phyloP scores from a whole-genome alignment of 2,113 vertebrate species.

The Aegotheles bennettii region DNA sequence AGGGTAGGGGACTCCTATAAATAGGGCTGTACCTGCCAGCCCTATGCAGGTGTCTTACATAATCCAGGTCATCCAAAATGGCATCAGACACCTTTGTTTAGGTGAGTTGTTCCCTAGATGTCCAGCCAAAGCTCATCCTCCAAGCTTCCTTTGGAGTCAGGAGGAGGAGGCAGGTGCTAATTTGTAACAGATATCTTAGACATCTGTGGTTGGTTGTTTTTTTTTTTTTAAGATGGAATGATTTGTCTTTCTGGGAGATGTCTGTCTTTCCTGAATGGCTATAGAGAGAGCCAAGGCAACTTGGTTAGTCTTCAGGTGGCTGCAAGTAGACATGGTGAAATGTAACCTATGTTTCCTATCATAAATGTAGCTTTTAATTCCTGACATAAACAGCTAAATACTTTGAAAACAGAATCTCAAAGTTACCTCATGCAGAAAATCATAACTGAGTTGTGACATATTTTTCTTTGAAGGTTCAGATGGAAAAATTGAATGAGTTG shows the following conservation, averaged over 20 bases:
- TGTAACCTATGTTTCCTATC: fast-evolving
- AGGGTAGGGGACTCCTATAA: neutral
- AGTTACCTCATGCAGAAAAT: neutral
- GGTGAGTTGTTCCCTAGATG: neutral
- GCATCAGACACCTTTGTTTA: neutral
- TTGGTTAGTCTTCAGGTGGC: neutral
- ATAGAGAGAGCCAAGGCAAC: neutral
- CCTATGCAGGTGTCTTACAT: neutral
- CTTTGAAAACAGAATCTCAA: neutral
- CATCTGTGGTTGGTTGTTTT: neutral
- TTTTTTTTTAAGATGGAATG: neutral
- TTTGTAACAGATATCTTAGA: neutral
- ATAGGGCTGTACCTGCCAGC: neutral
- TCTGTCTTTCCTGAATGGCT: neutral
- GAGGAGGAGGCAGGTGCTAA: neutral
- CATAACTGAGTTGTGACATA: neutral
- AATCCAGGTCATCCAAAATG: neutral
- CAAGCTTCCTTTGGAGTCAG: neutral
- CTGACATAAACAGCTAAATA: neutral
- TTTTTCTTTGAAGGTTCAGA: neutral
- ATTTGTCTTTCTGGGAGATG: neutral
- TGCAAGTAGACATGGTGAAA: neutral
- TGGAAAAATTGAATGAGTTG: neutral
- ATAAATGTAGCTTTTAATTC: neutral
- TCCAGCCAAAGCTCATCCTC: neutral